Evolutionary conservation across 2,113 vertebrate genomes (phyloP).

Genomic region (Scartelaos histophorus): DNA sequence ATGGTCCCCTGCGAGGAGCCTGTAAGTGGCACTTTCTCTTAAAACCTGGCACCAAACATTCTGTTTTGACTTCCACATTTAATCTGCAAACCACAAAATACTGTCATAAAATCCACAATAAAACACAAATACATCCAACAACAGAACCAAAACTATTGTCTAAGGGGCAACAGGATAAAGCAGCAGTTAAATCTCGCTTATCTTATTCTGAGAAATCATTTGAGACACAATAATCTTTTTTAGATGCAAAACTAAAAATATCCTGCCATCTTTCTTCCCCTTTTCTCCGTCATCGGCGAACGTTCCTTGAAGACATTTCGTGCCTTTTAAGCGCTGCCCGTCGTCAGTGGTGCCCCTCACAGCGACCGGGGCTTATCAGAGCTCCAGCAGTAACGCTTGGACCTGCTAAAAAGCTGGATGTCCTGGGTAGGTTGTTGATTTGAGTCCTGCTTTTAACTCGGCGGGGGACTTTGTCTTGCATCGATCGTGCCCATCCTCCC

Average conservation of each 20-base stretch:
- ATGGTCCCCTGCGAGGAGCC: neutral
- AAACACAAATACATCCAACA: neutral
- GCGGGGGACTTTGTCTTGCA: constrained; percentile 4
- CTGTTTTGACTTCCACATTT: neutral
- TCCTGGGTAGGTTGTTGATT: constrained; percentile 14
- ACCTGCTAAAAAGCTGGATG: neutral
- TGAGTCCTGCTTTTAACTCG: constrained; percentile 29
- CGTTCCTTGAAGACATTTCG: neutral
- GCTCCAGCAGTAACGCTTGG: constrained; percentile 23
- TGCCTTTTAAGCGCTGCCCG: neutral
- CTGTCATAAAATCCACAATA: neutral
- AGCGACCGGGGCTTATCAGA: constrained; percentile 11
- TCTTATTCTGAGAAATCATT: neutral
- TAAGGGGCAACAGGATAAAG: neutral
- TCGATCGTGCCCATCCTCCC: constrained; percentile 1
- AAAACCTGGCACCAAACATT: neutral
- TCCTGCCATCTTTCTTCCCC: neutral
- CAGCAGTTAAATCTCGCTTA: neutral
- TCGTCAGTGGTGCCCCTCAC: neutral
- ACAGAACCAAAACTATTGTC: neutral
- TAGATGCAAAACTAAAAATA: neutral
- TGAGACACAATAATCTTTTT: neutral
- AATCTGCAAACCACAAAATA: neutral
- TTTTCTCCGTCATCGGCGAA: neutral
- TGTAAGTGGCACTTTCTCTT: neutral